phyloP scores from a whole-genome alignment of 2,113 vertebrate species.

The Panthera tigris region DNA sequence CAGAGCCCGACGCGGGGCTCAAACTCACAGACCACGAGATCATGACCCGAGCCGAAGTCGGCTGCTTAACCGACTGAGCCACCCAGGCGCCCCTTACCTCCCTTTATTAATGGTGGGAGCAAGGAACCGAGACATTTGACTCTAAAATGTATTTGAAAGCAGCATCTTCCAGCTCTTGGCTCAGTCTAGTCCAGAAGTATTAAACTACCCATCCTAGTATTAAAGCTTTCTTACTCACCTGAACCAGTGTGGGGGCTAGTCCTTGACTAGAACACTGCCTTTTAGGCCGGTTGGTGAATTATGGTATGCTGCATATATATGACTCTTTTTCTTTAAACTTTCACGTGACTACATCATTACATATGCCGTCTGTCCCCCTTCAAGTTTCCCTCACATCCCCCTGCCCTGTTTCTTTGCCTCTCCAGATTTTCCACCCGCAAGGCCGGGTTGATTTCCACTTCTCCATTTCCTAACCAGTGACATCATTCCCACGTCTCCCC shows the following conservation, averaged over 20 bases:
- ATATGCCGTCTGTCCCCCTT: not conserved
- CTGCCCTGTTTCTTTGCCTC: not conserved
- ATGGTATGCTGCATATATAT: not conserved
- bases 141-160: not conserved
- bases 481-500: not conserved
- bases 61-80: too few species aligned
- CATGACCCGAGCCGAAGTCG: too few species aligned
- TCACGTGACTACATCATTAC: not conserved
- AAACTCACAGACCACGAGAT: too few species aligned
- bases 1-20: too few species aligned
- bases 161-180: not conserved
- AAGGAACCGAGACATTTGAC: not conserved
- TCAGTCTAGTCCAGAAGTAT: not conserved
- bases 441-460: not conserved
- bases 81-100: not conserved
- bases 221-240: not conserved
- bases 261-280: not conserved
- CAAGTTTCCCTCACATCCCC: not conserved
- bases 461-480: not conserved
- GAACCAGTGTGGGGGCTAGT: not conserved
- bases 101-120: not conserved
- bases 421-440: not conserved
- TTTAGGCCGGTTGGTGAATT: not conserved
- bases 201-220: not conserved
- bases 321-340: not conserved